phyloP scores from a whole-genome alignment of 1,140 invertebrate genomes.

The Panulirus ornatus region DNA sequence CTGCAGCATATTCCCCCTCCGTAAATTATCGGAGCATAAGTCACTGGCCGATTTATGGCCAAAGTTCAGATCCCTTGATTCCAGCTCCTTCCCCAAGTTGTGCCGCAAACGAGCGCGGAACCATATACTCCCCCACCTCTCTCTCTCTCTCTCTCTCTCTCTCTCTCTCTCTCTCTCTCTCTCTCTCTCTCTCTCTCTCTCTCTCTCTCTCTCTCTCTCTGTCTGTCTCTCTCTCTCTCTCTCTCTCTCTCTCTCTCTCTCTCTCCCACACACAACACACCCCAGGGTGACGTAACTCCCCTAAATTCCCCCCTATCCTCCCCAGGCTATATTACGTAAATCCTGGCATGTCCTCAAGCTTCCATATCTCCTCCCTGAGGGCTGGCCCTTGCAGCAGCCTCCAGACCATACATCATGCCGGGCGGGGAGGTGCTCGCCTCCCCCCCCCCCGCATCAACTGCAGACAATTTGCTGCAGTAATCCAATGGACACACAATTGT shows the following conservation, averaged over 20 bases:
- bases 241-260: background rate
- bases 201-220: background rate
- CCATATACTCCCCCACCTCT: background rate
- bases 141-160: background rate
- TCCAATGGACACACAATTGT: background rate
- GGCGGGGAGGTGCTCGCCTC: too few species aligned
- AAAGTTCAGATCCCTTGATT: constrained; percentile 30
- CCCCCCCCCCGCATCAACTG: too few species aligned
- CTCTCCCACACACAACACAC: too few species aligned
- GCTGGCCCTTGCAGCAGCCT: too few species aligned
- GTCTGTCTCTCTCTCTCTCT: background rate
- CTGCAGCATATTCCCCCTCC: constrained; percentile 8
- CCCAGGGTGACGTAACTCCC: too few species aligned
- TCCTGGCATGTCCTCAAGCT: too few species aligned
- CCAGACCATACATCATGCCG: too few species aligned
- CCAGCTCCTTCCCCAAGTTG: background rate
- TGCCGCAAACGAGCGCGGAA: background rate
- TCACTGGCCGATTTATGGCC: constrained; percentile 20
- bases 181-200: background rate
- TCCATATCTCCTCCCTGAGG: too few species aligned
- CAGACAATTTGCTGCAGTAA: background rate
- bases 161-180: background rate
- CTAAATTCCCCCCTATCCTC: background rate
- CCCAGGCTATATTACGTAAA: too few species aligned
- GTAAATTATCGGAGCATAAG: constrained; percentile 15